Conservation (phyloP, 2,797 vertebrate species). For the Strix occidentalis region DNA sequence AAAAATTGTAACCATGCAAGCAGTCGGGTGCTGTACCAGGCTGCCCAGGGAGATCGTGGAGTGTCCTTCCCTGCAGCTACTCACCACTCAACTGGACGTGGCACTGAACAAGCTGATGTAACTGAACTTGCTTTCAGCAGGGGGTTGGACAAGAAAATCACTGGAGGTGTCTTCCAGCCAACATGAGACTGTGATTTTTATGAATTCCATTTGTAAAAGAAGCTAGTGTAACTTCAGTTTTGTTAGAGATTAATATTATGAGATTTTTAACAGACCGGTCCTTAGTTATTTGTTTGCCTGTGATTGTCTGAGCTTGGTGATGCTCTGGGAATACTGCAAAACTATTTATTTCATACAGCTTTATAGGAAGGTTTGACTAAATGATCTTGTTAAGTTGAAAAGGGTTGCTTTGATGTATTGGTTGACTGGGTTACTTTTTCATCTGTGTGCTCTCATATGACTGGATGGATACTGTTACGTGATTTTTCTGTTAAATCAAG, state of each 20-base stretch:
- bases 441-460: neutral
- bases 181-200: neutral
- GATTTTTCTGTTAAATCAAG: neutral
- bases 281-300: neutral
- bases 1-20: neutral
- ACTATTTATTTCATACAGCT: neutral
- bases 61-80: neutral
- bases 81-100: rapidly evolving
- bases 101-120: neutral
- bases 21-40: neutral
- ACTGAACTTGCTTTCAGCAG: neutral
- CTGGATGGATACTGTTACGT: neutral
- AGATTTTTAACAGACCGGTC: neutral
- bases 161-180: neutral
- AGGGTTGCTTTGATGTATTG: neutral
- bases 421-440: neutral
- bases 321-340: neutral
- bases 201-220: neutral
- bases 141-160: neutral
- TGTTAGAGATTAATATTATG: neutral
- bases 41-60: neutral
- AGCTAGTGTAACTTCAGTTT: neutral
- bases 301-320: neutral
- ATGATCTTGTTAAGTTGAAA: neutral
- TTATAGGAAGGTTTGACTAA: neutral